Percentiles rank a stretch among this genome's conserved stretches.
These are phyloP conservation scores for Rhincodon typus DNA, from an alignment of 2,797 vertebrate species.

Conservation along the genomic window DNA sequence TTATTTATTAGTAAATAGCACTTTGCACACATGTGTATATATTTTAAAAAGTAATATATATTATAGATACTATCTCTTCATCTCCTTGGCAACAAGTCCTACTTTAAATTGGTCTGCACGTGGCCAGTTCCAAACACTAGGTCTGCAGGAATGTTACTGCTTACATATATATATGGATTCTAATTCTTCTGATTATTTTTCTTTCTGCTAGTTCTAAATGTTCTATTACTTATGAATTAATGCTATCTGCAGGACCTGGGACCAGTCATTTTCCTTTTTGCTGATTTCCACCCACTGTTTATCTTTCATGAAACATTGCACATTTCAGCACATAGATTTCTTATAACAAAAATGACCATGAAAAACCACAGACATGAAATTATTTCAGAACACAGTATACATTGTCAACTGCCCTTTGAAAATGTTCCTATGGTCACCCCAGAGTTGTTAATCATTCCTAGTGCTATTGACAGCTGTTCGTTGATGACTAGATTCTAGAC, in stretches of 20 bases:
- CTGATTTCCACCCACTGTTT: constrained; percentile 33
- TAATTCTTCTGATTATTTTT: constrained; percentile 36
- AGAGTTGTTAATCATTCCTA: constrained; percentile 29
- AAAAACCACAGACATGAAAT: constrained; percentile 37
- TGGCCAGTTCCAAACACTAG: constrained; percentile 16
- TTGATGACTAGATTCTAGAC: constrained; percentile 31
- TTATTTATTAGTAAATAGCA: constrained; percentile 1
- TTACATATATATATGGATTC: constrained; percentile 11
- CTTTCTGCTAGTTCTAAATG: constrained; percentile 20
- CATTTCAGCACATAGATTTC: constrained; percentile 23
- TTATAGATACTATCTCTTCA: neutral
- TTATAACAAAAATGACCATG: constrained; percentile 36
- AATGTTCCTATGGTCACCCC: constrained; percentile 31
- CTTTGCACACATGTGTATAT: too few relatives aligned
- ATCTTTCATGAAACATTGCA: constrained; percentile 28
- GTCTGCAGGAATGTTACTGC: neutral
- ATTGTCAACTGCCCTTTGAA: constrained; percentile 30
- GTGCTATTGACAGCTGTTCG: constrained; percentile 34
- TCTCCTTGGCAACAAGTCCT: neutral
- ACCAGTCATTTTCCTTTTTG: constrained; percentile 23
- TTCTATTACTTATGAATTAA: constrained; percentile 32
- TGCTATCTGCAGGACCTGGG: constrained; percentile 19
- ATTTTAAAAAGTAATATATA: neutral
- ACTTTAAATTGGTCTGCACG: neutral
- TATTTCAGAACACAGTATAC: constrained; percentile 33